Evolutionary conservation across 2,113 vertebrate species (phyloP), one percentile per base, ranked within the genome.

Genomic region (Arothron firmamentum): DNA sequence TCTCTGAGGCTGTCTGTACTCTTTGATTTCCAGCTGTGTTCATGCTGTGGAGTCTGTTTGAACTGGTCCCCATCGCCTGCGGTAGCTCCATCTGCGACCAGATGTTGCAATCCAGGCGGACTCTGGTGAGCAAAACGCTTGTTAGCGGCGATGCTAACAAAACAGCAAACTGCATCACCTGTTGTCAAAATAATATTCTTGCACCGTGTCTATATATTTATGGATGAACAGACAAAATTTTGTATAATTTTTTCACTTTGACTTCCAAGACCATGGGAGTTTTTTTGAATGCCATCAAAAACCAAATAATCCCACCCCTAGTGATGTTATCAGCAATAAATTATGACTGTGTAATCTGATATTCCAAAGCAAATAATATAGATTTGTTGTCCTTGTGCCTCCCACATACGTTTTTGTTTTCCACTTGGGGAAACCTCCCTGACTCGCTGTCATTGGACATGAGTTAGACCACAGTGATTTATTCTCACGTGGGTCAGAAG

Each of bases 401-500:
- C 56, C 61, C 67, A 61, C 71, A 79, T 74, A 63, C 34, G 1
- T 70, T 77, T 74, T 28, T 73, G 65, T 63, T 80, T 81, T 73
- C 66, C 67, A 0, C 58, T 81, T 57, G 77, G 77, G 82, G 82
- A 47, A 83, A 77, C 69, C 76, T 78, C 82, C 75, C 54, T 43
- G 71, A 59, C 72, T 78, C 65, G 20, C n/a, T 79, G 73, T 81
- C 61, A 79, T 65, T 64, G 49, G 55, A 59, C 54, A 78, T 75
- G 59, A 80, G 80, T 52, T 62, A 77, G 77, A 42, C 2, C 64
- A 62, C 43, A 17, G 59, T 60, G 68, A 83, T 80, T 81, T 84
- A 81, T 84, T 80, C 67, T 63, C 55, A 61, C 77, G 72, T 69
- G 65, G 83, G 78, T 85, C 79, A 84, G 52, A 83, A 61, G 70